Evolutionary conservation across 2,797 vertebrate genomes (phyloP).

Genomic region (Psittacula derbiana): DNA sequence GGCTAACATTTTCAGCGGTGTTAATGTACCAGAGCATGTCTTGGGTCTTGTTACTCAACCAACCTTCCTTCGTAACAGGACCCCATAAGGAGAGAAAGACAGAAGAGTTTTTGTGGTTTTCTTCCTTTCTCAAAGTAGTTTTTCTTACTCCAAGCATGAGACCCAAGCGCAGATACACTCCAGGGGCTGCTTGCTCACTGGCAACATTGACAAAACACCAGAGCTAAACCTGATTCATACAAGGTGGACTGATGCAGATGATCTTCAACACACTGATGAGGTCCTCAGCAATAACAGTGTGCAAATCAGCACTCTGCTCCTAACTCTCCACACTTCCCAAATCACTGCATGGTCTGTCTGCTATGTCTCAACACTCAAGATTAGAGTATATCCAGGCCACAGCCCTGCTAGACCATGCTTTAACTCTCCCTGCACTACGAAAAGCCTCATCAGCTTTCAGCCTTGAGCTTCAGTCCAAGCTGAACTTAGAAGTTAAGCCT

Average conservation of each 20-base stretch:
- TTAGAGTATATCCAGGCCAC: neutral
- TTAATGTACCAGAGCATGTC: neutral
- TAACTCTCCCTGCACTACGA: neutral
- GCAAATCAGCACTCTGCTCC: neutral
- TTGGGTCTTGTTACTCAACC: neutral
- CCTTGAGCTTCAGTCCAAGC: neutral
- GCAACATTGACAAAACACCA: neutral
- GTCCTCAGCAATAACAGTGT: neutral
- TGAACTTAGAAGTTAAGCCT: neutral
- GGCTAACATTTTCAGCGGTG: neutral
- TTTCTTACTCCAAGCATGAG: neutral
- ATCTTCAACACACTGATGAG: neutral
- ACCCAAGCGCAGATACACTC: neutral
- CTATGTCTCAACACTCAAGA: neutral
- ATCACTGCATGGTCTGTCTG: neutral
- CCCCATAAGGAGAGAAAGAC: neutral
- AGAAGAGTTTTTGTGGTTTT: neutral
- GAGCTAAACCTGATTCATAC: neutral
- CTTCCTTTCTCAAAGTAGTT: neutral
- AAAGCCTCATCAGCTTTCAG: slow-evolving; percentile 41
- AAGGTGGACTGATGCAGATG: neutral
- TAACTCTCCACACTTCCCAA: neutral
- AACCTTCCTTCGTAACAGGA: neutral
- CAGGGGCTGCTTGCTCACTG: neutral
- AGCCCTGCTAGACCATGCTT: neutral